Base-by-base conservation (phyloP, 2,113 vertebrate species). In the Rhineura floridana region DNA sequence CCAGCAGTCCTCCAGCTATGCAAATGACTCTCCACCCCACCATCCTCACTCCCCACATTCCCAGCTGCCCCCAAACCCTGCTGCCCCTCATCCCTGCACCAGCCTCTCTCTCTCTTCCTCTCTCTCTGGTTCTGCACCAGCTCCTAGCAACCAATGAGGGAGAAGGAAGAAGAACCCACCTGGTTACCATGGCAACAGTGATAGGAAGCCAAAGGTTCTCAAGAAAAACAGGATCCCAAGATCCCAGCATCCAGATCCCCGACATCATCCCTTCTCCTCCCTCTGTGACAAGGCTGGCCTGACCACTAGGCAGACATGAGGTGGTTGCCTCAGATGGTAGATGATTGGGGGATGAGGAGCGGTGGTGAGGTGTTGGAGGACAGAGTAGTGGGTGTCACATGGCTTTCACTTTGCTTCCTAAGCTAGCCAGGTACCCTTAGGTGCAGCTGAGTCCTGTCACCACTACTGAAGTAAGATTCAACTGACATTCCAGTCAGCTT, bases 141-240 rank as follows among this genome's bases (percentile, higher is more conserved):
- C 69, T 88, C 87, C 87, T 88, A 88, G 87, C 87, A 88, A 88
- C 87, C 87, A 82, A 72, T 83, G 55, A 87, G 39, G 70, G n/a
- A 67, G 72, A 88, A 65, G 70, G 79, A 67, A 88, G 79, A 67
- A 88, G 87, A 88, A 65, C 59, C n/a, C 59, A 88, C 55, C 70
- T 76, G 70, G 87, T 88, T 82, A 52, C 80, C 46, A 76, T 88
- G 87, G 73, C 55, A 48, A n/a, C 80, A 30, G 44, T 15, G 19
- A 48, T 76, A 46, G 70, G n/a, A 76, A 33, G 25, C 59, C 19
- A 6, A 75, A 88, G 52, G 70, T 39, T 88, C 80, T 63, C 69
- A 83, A 69, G 15, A 46, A 55, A 48, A 65, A 30, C 21, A 73
- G 52, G 21, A 9, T 39, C 12, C 11, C 59, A 46, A 10, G 15